Evolutionary conservation across 1,140 invertebrate genomes (phyloP).

Genomic region (Forficula auricularia): DNA sequence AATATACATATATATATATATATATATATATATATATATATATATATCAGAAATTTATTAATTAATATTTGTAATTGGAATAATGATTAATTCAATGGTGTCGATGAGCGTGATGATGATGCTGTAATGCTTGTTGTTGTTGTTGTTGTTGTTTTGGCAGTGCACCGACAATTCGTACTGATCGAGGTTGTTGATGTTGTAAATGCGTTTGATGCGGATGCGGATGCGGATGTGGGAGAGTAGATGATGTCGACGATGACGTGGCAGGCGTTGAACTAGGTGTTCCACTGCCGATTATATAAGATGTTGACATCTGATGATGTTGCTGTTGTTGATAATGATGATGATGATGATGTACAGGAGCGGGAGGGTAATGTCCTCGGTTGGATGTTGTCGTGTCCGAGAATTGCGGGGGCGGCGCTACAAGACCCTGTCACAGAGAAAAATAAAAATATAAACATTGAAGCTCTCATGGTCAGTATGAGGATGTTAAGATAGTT

Average conservation of each 20-base stretch:
- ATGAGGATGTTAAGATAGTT: too few relatives aligned
- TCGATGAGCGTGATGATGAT: too few relatives aligned
- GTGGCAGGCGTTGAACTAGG: slow-evolving; percentile 58
- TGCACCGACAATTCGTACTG: slow-evolving; percentile 59
- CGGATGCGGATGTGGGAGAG: not conserved
- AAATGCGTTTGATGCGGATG: slow-evolving; percentile 5
- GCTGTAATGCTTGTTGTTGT: too few relatives aligned
- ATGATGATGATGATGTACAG: slow-evolving; percentile 18
- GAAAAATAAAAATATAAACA: too few relatives aligned
- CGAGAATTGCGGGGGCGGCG: slow-evolving; percentile 52
- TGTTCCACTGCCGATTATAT: slow-evolving; percentile 60
- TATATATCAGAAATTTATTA: too few relatives aligned
- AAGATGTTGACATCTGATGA: slow-evolving; percentile 18
- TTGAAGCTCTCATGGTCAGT: too few relatives aligned
- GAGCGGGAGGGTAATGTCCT: slow-evolving; percentile 21
- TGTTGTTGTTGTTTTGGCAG: slow-evolving; percentile 39
- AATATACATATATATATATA: too few relatives aligned
- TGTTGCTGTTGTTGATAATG: slow-evolving; percentile 8
- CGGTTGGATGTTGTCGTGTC: slow-evolving; percentile 26
- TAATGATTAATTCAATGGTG: too few relatives aligned
- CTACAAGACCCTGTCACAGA: slow-evolving; percentile 35
- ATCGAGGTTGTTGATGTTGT: slow-evolving; percentile 19
- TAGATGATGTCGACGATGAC: too few relatives aligned
- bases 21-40: too few relatives aligned
- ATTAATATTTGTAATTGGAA: too few relatives aligned